Conservation (phyloP, 2,797 vertebrate genomes). For the Propithecus perrieri region DNA sequence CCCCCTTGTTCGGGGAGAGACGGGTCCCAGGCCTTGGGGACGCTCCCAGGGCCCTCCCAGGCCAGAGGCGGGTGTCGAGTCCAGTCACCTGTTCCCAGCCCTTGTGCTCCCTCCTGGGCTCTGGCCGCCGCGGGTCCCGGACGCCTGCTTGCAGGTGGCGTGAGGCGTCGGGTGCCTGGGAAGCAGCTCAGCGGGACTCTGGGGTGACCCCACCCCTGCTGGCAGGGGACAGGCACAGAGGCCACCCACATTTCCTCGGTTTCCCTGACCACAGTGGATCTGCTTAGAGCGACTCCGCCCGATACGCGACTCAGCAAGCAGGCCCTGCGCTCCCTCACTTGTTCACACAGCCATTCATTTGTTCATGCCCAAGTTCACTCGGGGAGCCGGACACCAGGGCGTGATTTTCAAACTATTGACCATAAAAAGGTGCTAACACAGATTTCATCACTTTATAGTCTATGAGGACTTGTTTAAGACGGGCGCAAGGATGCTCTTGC, state of each 20-base stretch:
- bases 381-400: neutral
- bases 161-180: accelerated
- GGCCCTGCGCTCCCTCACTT: no score
- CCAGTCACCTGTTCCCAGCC: accelerated
- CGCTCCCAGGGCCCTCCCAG: accelerated
- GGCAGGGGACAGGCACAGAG: neutral
- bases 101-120: neutral
- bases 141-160: accelerated
- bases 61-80: no score
- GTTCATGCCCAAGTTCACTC: no score
- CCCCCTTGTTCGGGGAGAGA: neutral
- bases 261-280: neutral
- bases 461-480: accelerated
- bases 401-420: neutral
- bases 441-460: neutral
- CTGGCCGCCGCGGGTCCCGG: accelerated
- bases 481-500: neutral
- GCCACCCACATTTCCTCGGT: neutral
- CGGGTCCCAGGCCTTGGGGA: accelerated
- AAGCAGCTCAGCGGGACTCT: neutral
- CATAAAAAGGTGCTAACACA: accelerated
- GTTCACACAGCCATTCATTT: no score
- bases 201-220: neutral
- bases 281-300: neutral
- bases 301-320: no score